Conservation (phyloP, 1,140 invertebrate species). For the Pectinophora gossypiella region DNA sequence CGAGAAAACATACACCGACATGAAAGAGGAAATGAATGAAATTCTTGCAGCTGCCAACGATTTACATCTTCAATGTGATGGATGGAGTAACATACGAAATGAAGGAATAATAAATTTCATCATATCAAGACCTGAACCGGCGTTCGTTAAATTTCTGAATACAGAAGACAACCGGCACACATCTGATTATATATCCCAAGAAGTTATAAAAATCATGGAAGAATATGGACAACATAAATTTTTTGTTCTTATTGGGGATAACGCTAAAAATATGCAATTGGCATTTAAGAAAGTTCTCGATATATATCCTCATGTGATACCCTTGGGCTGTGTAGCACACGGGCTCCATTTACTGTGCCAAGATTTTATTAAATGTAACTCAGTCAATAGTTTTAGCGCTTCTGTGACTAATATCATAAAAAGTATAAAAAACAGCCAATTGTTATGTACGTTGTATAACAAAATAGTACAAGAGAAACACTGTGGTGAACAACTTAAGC, state of each 20-base stretch:
- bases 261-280: constrained; percentile 26
- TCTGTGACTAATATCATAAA: constrained; percentile 15
- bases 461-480: constrained; percentile 22
- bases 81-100: constrained; percentile 18
- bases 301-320: constrained; percentile 13
- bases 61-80: constrained; percentile 22
- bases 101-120: constrained; percentile 24
- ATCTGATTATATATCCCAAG: constrained; percentile 15
- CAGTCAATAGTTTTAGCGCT: constrained; percentile 8
- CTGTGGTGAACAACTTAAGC: constrained; percentile 20
- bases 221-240: constrained; percentile 20
- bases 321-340: constrained; percentile 20
- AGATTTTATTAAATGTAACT: constrained; percentile 17
- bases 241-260: constrained; percentile 25
- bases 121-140: constrained; percentile 10
- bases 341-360: constrained; percentile 22
- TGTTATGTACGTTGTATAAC: constrained; percentile 14
- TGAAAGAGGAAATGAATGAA: constrained; percentile 1
- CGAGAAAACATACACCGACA: constrained; percentile 5
- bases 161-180: constrained; percentile 18
- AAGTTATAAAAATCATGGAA: constrained; percentile 19
- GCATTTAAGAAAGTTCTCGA: constrained; percentile 18
- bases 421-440: constrained; percentile 24
- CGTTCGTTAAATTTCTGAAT: constrained; percentile 14
- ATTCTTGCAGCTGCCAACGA: constrained; percentile 2